These are phyloP conservation scores for Phaethornis superciliosus DNA, from an alignment of 2,113 vertebrate species.

Conservation along the genomic window DNA sequence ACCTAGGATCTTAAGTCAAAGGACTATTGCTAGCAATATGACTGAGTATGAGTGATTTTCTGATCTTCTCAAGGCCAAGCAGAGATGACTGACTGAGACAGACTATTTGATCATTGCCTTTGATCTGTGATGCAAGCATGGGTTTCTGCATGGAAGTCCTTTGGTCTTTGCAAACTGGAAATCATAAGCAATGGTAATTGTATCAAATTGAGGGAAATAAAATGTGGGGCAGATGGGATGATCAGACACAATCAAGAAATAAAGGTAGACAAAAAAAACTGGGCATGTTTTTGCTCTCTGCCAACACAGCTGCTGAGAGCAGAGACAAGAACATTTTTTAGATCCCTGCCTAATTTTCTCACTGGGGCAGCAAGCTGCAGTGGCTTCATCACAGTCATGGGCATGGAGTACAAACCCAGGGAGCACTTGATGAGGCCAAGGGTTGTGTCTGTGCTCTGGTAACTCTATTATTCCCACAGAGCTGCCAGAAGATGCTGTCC, in stretches of 20 bases:
- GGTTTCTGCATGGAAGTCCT: background rate
- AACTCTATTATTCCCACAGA: background rate
- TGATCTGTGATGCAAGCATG: background rate
- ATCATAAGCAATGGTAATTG: background rate
- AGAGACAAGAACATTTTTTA: background rate
- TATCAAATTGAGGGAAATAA: background rate
- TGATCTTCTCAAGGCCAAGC: background rate
- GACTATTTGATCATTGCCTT: background rate
- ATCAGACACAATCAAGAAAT: background rate
- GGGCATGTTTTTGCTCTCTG: background rate
- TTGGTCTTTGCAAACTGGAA: background rate
- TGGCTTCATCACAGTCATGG: background rate
- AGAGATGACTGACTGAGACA: background rate
- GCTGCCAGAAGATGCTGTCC: background rate
- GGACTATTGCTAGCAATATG: background rate
- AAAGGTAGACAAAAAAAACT: background rate
- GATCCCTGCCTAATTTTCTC: background rate
- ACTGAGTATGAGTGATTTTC: background rate
- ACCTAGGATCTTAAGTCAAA: background rate
- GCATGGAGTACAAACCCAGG: background rate
- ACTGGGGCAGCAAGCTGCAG: background rate
- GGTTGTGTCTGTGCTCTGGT: background rate
- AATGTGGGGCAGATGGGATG: background rate
- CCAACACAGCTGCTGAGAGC: background rate
- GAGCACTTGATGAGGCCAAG: background rate